Evolutionary conservation across 2,888 invertebrate genomes (phyloP), one percentile per base, ranked within the genome.

Genomic region (Scaptomyza polygonia): DNA sequence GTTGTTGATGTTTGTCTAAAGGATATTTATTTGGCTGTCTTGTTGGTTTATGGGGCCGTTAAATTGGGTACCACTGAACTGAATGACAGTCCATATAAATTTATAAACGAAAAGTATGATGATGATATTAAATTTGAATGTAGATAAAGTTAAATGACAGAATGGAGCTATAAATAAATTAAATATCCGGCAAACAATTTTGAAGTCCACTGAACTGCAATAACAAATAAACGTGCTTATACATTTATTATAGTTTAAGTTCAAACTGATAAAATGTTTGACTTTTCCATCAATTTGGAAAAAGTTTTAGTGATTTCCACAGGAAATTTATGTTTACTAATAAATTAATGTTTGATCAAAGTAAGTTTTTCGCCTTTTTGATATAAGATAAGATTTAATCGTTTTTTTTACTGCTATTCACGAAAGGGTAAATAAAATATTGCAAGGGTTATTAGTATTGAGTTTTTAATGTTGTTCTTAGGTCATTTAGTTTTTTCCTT

Each of bases 21-120:
- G 51, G 42, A 74, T 65, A 67, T 77, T 77, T 72, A 81, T 75
- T 84, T 68, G 57, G 21, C 48, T 55, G 59, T 12, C 29, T 66
- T 58, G 40, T 43, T 45, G 25, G 16, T 84, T 81, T 81, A 81
- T 67, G 72, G 48, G 9, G 57, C 55, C 48, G 47, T 80, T 67
- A 83, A 68, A 59, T 73, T 77, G 72, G 55, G 12, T 29, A 39
- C 62, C 32, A 51, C 43, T 56, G 29, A 61, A 51, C 49, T 40
- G 18, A 57, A 18, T 39, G n/a, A 51, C 25, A 5, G 25, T 5
- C 25, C 25, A 25, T 25, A 39, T 9, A 34, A 42, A 47, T 36
- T 36, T 51, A 40, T 1, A 39, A 39, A 16, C 12, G 32, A 48
- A 16, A 43, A 64, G 43, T 47, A 45, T 53, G 42, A 52, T 71